These are phyloP conservation scores for Cydia amplana DNA, from an alignment of 1,140 invertebrate species.

Conservation along the genomic window DNA sequence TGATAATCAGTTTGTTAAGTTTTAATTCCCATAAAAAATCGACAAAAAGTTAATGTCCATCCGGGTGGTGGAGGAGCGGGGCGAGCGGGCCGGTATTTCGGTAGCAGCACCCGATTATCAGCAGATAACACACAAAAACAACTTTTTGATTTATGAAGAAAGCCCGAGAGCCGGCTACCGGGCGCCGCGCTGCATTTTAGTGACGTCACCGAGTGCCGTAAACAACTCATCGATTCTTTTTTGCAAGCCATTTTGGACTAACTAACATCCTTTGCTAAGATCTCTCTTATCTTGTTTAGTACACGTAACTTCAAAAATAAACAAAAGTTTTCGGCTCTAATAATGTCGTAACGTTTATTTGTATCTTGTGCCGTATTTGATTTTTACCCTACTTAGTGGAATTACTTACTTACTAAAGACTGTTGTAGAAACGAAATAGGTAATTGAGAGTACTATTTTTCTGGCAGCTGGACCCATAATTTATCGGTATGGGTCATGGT, in stretches of 20 bases:
- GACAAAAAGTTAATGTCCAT: slow-evolving; percentile 57
- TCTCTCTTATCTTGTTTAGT: not conserved
- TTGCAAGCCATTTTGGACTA: not conserved
- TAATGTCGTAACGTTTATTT: not conserved
- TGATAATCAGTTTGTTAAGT: slow-evolving; percentile 50
- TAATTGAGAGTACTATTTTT: not conserved
- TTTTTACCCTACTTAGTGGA: no score
- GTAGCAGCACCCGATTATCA: slow-evolving; percentile 73
- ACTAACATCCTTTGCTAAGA: no score
- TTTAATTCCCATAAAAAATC: slow-evolving; percentile 57
- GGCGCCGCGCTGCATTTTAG: slow-evolving; percentile 61
- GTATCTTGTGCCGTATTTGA: not conserved
- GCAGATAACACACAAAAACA: slow-evolving; percentile 76
- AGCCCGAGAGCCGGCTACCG: slow-evolving; percentile 68
- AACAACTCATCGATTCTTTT: slow-evolving; percentile 22
- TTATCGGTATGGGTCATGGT: not conserved
- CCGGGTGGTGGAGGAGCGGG: slow-evolving; percentile 37
- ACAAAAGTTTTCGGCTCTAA: not conserved
- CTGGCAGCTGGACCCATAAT: not conserved
- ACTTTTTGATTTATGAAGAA: slow-evolving; percentile 78
- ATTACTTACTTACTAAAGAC: not conserved
- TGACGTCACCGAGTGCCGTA: slow-evolving; percentile 45
- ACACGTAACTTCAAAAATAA: not conserved
- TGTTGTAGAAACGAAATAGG: not conserved
- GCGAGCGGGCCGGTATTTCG: slow-evolving; percentile 45